These are phyloP conservation scores for Emesis furor DNA, from an alignment of 2,888 invertebrate species.

Conservation along the genomic window DNA sequence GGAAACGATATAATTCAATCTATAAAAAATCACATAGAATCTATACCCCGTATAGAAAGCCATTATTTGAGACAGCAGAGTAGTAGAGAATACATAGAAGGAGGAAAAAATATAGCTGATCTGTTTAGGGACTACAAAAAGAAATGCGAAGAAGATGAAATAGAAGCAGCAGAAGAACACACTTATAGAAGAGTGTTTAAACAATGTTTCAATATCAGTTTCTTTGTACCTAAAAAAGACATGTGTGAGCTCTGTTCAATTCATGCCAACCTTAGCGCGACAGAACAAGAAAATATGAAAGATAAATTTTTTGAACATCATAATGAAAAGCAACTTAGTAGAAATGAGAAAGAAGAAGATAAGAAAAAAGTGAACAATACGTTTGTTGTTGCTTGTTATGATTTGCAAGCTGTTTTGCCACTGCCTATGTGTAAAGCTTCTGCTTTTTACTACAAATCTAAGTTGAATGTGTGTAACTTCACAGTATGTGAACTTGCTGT, in stretches of 20 bases:
- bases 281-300: neutral
- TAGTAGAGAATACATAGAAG: conserved; percentile 21
- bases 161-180: neutral
- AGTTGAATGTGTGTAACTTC: conserved; percentile 21
- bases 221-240: neutral
- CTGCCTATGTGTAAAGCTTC: conserved; percentile 20
- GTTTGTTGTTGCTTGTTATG: conserved; percentile 33
- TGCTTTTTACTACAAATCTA: conserved; percentile 30
- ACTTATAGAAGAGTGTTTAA: neutral
- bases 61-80: conserved; percentile 28
- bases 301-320: conserved; percentile 10
- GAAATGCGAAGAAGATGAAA: neutral
- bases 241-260: conserved; percentile 3
- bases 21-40: conserved; percentile 29
- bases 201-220: neutral
- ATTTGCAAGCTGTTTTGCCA: conserved; percentile 33
- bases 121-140: neutral
- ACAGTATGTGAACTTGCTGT: conserved; percentile 1
- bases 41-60: conserved; percentile 28
- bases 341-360: neutral
- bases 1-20: neutral
- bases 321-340: neutral
- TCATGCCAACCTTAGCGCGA: neutral
- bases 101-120: neutral
- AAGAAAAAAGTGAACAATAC: neutral